These are phyloP conservation scores for Synanceia verrucosa DNA, from an alignment of 2,797 vertebrate genomes.

Conservation along the genomic window DNA sequence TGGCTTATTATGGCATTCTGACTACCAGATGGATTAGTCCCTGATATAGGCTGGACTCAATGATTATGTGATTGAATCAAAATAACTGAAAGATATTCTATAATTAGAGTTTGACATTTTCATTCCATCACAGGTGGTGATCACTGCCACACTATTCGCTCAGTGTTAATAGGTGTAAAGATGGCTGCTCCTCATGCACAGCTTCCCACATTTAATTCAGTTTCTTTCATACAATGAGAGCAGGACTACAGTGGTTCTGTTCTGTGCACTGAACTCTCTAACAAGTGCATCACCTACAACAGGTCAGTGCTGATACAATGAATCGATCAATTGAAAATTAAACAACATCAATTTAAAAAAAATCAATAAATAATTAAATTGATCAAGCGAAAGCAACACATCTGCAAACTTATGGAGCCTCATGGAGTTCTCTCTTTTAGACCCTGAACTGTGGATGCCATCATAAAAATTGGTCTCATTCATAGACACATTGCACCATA, in stretches of 20 bases:
- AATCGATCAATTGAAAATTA: background rate
- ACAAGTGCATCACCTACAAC: background rate
- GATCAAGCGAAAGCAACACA: background rate
- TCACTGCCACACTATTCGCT: conserved; percentile 22
- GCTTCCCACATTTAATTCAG: conserved; percentile 11
- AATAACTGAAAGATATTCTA: background rate
- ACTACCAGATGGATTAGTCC: background rate
- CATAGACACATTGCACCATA: too few species aligned
- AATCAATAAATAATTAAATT: background rate
- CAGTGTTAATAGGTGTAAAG: conserved; percentile 29
- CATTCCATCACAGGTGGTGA: conserved; percentile 7
- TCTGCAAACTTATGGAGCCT: background rate
- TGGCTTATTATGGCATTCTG: conserved; percentile 19
- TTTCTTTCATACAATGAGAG: background rate
- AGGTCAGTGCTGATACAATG: background rate
- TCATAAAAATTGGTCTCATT: too few species aligned
- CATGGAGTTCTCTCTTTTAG: background rate
- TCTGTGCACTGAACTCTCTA: background rate
- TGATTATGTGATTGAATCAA: background rate
- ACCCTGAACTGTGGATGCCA: too few species aligned
- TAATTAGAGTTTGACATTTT: conserved; percentile 8
- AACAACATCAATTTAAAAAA: background rate
- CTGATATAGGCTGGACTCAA: background rate
- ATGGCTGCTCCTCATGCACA: conserved; percentile 17
- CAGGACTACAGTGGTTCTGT: background rate